These are phyloP conservation scores for Drosophila jambulina DNA, from an alignment of 1,140 invertebrate species.

Conservation along the genomic window DNA sequence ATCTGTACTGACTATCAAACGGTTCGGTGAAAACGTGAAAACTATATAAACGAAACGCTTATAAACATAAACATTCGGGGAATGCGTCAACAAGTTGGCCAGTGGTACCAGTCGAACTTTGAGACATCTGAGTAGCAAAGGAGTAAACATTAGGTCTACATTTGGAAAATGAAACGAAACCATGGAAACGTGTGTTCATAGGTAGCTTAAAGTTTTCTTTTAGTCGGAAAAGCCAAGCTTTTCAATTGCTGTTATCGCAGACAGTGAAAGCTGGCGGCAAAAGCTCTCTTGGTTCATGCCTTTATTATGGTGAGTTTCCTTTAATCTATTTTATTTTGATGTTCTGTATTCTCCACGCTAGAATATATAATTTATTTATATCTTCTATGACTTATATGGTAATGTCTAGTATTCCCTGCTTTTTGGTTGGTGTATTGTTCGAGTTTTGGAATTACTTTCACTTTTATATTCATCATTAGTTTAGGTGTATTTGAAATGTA, in stretches of 20 bases:
- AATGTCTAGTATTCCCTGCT: not conserved
- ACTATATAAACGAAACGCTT: slow-evolving; percentile 22
- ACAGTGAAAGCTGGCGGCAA: not conserved
- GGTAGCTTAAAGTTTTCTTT: slow-evolving; percentile 30
- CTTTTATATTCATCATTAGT: not conserved
- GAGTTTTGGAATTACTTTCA: not conserved
- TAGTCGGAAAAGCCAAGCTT: not conserved
- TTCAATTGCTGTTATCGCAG: slow-evolving; percentile 7
- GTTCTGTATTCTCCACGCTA: slow-evolving; percentile 2
- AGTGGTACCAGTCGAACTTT: not conserved
- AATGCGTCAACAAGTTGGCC: slow-evolving; percentile 62
- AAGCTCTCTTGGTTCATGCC: slow-evolving; percentile 55
- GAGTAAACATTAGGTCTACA: not conserved
- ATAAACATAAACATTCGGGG: slow-evolving; percentile 37
- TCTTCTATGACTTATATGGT: too few species aligned
- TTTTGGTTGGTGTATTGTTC: not conserved
- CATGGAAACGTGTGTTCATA: slow-evolving; percentile 17
- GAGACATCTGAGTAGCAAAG: not conserved
- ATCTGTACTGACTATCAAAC: not conserved
- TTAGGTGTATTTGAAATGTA: too few species aligned
- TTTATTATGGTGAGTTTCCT: slow-evolving; percentile 19
- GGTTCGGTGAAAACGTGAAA: slow-evolving; percentile 1
- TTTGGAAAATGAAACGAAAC: not conserved
- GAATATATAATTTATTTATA: not conserved
- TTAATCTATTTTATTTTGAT: not conserved